Conservation (phyloP, 2,797 vertebrate genomes). For the Onychomys arenicola region DNA sequence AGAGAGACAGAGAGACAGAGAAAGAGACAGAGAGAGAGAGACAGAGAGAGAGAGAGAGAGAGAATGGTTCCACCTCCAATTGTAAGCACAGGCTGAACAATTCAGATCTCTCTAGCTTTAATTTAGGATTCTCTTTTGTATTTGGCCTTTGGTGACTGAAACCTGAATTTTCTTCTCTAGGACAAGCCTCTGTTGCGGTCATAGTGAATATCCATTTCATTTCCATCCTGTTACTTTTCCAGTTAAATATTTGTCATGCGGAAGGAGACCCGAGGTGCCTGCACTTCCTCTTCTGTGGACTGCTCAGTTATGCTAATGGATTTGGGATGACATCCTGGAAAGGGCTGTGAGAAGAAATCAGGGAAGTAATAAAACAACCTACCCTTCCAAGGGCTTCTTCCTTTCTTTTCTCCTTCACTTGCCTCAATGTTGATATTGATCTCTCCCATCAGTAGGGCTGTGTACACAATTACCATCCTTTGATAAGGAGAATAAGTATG, state of each 20-base stretch:
- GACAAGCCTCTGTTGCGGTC: conserved; percentile 76
- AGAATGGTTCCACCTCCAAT: background rate
- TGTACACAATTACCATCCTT: conserved; percentile 79
- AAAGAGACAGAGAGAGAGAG: background rate
- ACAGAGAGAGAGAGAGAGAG: background rate
- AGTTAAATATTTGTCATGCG: conserved; percentile 89
- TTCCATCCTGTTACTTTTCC: conserved; percentile 89
- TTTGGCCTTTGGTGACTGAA: conserved; percentile 82
- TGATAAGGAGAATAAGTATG: conserved; percentile 78
- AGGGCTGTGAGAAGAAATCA: conserved; percentile 81
- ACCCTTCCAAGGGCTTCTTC: conserved; percentile 75
- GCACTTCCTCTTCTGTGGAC: conserved; percentile 86
- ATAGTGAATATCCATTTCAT: conserved; percentile 89
- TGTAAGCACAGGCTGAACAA: background rate
- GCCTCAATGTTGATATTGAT: conserved; percentile 78
- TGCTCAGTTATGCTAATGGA: conserved; percentile 86
- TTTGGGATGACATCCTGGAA: conserved; percentile 81
- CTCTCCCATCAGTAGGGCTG: conserved; percentile 58
- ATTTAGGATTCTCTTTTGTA: conserved; percentile 13
- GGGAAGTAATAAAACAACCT: conserved; percentile 76
- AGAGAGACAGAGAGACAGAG: background rate
- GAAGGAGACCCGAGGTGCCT: conserved; percentile 86
- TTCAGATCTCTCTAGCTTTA: conserved; percentile 43
- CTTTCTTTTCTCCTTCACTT: conserved; percentile 84
- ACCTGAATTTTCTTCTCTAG: conserved; percentile 79